phyloP scores from a whole-genome alignment of 2,797 vertebrate species.

The Tapera naevia region DNA sequence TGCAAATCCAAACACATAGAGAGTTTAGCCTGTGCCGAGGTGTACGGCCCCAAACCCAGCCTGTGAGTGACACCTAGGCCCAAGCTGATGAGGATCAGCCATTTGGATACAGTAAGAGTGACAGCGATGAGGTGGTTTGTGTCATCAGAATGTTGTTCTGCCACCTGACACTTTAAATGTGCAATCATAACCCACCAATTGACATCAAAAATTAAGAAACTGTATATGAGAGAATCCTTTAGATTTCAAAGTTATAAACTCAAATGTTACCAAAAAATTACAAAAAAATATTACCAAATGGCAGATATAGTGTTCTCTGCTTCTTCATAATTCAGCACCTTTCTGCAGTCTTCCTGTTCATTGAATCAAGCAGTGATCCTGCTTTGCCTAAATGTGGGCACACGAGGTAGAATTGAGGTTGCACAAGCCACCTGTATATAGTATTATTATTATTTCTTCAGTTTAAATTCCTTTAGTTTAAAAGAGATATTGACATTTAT shows the following conservation, averaged over 20 bases:
- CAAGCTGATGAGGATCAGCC: neutral
- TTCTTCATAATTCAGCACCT: neutral
- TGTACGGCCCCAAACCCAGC: neutral
- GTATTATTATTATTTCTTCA: neutral
- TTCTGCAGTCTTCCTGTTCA: neutral
- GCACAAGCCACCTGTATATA: neutral
- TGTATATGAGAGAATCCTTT: neutral
- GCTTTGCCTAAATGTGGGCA: neutral
- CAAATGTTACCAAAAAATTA: too few relatives aligned
- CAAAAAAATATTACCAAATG: too few relatives aligned
- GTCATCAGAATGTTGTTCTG: neutral
- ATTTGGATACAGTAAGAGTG: neutral
- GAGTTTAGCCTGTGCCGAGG: neutral
- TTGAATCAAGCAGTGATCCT: neutral
- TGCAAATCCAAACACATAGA: neutral
- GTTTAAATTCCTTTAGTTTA: neutral
- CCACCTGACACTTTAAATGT: neutral
- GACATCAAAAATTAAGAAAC: neutral
- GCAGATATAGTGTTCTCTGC: neutral
- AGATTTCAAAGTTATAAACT: neutral
- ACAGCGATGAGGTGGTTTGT: neutral
- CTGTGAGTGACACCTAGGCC: neutral
- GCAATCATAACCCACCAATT: fast-evolving
- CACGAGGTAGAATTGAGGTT: neutral
- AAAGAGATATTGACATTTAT: neutral